Evolutionary conservation across 1,140 invertebrate species (phyloP), one percentile per base, ranked within the genome.

Genomic region (Rhagoletis pomonella): DNA sequence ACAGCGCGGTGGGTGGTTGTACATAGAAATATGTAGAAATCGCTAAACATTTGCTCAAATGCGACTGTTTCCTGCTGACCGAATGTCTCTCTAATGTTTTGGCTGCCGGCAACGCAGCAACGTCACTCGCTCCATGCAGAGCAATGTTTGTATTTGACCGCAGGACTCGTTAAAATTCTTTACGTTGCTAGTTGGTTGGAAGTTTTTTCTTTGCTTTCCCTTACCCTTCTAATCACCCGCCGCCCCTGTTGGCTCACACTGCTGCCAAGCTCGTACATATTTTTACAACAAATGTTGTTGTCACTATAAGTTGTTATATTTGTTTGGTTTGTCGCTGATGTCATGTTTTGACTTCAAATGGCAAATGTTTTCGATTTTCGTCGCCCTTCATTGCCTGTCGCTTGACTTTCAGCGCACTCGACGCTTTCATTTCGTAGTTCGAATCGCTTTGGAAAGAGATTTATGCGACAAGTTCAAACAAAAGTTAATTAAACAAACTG

Each of bases 401-500:
- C 47, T n/a, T 81, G 73, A 5, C 73, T 81, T 58, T 10, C n/a
- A 81, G 29, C 29, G 29, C 29, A 29, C 29, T 29, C 29, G 29
- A 29, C 29, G 29, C 29, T 29, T 29, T 29, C 29, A 29, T 29
- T 1, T 55, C 73, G 73, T 50, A 55, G 73, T 44, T 81, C 73
- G 55, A 81, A 81, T 58, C 73, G 73, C 50, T 81, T 81, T 55
- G 73, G 73, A 81, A 81, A 81, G 73, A 81, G 73, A 81, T 81
- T 81, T 81, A 81, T 81, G 73, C 73, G 73, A 81, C 73, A 81
- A 55, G 73, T 81, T 81, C 73, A 81, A 81, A 81, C 73, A 81
- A 81, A 81, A 81, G 73, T 81, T 81, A 81, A 81, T 81, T 81
- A 81, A 81, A 81, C 47, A 81, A 81, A 81, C 73, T 81, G 73